Percentiles rank a stretch among this genome's conserved stretches.
Conservation (phyloP, 64 coral and sea anemone genomes). For the Montipora efflorescens region DNA sequence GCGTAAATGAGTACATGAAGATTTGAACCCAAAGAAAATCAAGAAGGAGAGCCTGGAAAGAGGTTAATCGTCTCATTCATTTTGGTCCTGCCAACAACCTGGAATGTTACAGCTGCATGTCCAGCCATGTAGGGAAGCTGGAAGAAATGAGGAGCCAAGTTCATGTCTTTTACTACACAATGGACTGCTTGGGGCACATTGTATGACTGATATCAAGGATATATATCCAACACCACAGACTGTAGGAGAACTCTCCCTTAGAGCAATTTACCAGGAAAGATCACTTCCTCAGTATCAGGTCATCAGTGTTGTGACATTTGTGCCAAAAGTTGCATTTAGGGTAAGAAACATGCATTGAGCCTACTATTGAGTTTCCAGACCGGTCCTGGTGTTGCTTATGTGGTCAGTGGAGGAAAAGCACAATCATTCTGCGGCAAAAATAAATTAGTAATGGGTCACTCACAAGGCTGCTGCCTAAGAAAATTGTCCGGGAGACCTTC, state of each 20-base stretch:
- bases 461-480: too few relatives aligned
- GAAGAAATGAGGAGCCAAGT: slow-evolving; percentile 55
- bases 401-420: slow-evolving; percentile 20
- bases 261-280: slow-evolving; percentile 47
- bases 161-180: slow-evolving; percentile 40
- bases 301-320: slow-evolving; percentile 45
- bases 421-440: not conserved
- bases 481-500: too few relatives aligned
- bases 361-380: not conserved
- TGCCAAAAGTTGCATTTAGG: slow-evolving; percentile 18
- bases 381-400: not conserved
- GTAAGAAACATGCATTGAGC: not conserved
- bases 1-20: too few relatives aligned
- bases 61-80: not conserved
- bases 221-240: not conserved
- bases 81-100: slow-evolving; percentile 38
- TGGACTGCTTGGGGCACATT: slow-evolving; percentile 28
- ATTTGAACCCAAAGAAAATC: too few relatives aligned
- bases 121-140: slow-evolving; percentile 37
- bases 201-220: slow-evolving; percentile 38
- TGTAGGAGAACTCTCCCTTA: slow-evolving; percentile 12
- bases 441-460: too few relatives aligned
- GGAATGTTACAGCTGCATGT: slow-evolving; percentile 11
- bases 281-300: slow-evolving; percentile 2
- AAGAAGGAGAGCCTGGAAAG: not conserved